A percentile compares a stretch with the other conserved stretches of the same genome.
Evolutionary conservation across 2,113 vertebrate species (phyloP).

Genomic region (Falco punctatus): DNA sequence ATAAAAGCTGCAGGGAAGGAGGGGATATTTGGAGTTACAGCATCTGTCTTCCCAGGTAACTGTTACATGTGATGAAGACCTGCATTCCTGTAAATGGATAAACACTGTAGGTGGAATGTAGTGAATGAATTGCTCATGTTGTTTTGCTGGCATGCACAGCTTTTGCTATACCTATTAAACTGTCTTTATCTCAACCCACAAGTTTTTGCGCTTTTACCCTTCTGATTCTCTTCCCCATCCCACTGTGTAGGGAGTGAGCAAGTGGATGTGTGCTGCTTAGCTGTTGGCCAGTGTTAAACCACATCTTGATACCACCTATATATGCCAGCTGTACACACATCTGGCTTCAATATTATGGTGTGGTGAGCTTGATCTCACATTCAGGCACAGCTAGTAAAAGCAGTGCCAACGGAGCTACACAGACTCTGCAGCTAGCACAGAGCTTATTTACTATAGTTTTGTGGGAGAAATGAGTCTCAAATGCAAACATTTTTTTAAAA

Average conservation of each 20-base stretch:
- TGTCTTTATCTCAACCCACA: neutral
- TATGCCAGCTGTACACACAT: neutral
- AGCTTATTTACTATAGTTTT: neutral
- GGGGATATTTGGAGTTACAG: neutral
- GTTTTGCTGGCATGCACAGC: neutral
- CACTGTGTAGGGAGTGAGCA: neutral
- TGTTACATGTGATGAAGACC: fast-evolving
- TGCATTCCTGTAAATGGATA: neutral
- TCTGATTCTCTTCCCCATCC: neutral
- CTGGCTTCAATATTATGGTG: neutral
- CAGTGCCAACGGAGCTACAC: neutral
- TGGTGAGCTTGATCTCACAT: neutral
- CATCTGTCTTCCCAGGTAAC: neutral
- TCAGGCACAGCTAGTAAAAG: neutral
- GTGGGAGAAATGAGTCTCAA: neutral
- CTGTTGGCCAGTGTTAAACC: neutral
- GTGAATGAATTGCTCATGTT: neutral
- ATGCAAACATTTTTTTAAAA: neutral
- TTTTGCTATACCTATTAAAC: neutral
- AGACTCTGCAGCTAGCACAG: neutral
- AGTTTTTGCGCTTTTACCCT: neutral
- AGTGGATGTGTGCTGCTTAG: neutral
- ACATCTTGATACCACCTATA: neutral
- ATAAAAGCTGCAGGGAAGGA: neutral
- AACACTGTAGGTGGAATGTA: neutral